Evolutionary conservation across 2,888 invertebrate genomes (phyloP), one percentile per base, ranked within the genome.

Genomic region (Drosophila paranaensis): DNA sequence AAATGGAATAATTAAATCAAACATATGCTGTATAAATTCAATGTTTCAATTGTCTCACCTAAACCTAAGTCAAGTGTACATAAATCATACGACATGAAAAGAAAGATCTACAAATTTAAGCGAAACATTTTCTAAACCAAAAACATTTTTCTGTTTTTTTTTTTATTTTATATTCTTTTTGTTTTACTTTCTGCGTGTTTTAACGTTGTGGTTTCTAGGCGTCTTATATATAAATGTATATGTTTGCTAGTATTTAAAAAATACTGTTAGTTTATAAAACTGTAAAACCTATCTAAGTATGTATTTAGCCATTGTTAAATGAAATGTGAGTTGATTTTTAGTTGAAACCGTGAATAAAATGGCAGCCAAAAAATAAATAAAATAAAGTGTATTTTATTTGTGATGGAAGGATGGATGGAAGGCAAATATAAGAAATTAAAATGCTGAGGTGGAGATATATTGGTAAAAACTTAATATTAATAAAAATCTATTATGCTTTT

Each of bases 61-160:
- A 74, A 69, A n/a, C 77, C 71, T 78, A 82, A 79, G 83, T 86
- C 78, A 71, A 88, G 35, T 84, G 89, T 88, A 84, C 72, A 84
- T 84, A 74, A 75, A 67, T 77, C 68, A 79, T 71, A 56, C 30
- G 48, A 43, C 48, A 51, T 35, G 43, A 53, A 48, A 54, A 64
- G 30, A 33, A 68, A 45, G 25, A 55, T 62, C 46, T 63, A 71
- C 14, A 65, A 43, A 33, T 20, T 46, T 71, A 81, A 77, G 68
- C 54, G 25, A 69, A 14, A 25, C 39, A 9, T 60, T 54, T 64
- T 14, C 39, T 30, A 46, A 45, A 45, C 9, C 20, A 55, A 30
- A 33, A 30, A 10, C n/a, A 16, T 6, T 50, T 11, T 16, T 1
- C 11, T 43, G 4, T 14, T 27, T 10, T 4, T 33, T 33, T 42